Conservation (phyloP, 2,888 invertebrate genomes). For the Homarus gammarus region DNA sequence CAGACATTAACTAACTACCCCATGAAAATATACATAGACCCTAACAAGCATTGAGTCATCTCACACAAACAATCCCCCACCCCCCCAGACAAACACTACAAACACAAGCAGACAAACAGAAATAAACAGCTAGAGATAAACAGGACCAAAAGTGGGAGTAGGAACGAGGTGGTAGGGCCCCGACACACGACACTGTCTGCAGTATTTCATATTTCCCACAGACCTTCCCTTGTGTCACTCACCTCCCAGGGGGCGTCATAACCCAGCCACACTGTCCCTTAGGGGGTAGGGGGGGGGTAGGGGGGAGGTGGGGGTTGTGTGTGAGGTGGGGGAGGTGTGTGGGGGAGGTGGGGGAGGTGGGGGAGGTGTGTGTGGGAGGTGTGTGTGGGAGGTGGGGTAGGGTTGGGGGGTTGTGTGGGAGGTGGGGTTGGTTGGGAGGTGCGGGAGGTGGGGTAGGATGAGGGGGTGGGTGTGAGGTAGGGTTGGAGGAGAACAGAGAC, state of each 20-base stretch:
- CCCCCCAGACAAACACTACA: no score
- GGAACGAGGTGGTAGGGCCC: background rate
- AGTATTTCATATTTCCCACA: conserved; percentile 63
- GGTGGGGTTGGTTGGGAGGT: no score
- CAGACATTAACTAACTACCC: no score
- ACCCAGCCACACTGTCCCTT: background rate
- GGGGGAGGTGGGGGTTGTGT: no score
- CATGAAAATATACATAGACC: no score
- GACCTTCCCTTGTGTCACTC: conserved; percentile 54
- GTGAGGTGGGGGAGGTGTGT: background rate
- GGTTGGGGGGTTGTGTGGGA: no score
- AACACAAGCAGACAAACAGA: conserved; percentile 7
- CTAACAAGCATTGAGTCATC: no score
- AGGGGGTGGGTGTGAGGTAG: background rate
- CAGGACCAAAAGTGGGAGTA: conserved; percentile 12
- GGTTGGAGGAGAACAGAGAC: background rate
- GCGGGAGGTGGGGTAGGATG: conserved; percentile 13
- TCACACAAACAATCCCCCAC: background rate
- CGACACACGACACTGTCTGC: conserved; percentile 64
- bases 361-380: no score
- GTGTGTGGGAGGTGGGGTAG: no score
- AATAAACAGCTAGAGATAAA: no score
- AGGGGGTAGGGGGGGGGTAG: no score
- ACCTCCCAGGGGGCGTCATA: background rate
- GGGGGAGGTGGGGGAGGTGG: no score